These are phyloP conservation scores for Cabera pusaria DNA, from an alignment of 2,888 invertebrate species.

Conservation along the genomic window DNA sequence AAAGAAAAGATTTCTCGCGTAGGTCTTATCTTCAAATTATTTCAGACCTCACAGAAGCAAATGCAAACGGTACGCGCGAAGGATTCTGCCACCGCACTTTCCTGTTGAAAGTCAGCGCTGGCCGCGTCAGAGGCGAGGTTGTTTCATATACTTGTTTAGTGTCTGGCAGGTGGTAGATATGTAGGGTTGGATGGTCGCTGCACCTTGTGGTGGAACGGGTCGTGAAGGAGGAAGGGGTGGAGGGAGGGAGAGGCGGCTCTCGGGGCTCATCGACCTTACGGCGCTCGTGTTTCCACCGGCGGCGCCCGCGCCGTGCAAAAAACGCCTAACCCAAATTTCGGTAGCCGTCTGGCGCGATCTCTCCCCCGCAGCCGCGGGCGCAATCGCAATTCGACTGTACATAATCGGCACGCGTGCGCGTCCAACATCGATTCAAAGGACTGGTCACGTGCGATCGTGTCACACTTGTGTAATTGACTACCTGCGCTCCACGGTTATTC, in stretches of 20 bases:
- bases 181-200: slow-evolving; percentile 73
- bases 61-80: slow-evolving; percentile 16
- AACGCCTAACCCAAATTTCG: slow-evolving; percentile 78
- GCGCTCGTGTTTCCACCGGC: slow-evolving; percentile 47
- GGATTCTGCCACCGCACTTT: slow-evolving; percentile 22
- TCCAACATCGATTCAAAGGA: slow-evolving; percentile 39
- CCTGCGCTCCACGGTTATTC: no score
- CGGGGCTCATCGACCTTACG: slow-evolving; percentile 73
- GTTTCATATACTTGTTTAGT: slow-evolving; percentile 65
- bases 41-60: not conserved
- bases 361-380: slow-evolving; percentile 52
- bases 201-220: slow-evolving; percentile 79
- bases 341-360: slow-evolving; percentile 73
- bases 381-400: slow-evolving; percentile 45
- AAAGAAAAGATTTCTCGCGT: no score
- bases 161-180: slow-evolving; percentile 81
- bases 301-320: slow-evolving; percentile 67
- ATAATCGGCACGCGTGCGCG: slow-evolving; percentile 63
- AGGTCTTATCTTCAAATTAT: no score
- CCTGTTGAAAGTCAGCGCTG: slow-evolving; percentile 42
- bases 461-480: slow-evolving; percentile 7
- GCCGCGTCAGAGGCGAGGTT: slow-evolving; percentile 38
- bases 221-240: slow-evolving; percentile 43
- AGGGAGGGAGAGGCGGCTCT: slow-evolving; percentile 40
- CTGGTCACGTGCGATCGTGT: slow-evolving; percentile 32